phyloP scores from a whole-genome alignment of 2,797 vertebrate species.

The Argentina silus region DNA sequence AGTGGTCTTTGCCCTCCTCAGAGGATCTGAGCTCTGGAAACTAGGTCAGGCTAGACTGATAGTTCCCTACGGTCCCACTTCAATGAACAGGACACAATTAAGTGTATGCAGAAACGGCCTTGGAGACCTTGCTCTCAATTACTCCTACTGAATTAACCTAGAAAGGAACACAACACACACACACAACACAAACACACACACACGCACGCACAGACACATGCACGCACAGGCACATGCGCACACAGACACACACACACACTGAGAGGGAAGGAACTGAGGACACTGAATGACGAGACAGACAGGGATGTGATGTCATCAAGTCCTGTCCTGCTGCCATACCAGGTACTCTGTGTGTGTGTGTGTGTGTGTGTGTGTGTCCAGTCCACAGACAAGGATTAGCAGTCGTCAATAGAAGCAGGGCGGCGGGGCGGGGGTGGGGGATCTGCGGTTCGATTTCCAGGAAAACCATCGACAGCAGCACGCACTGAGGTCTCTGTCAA shows the following conservation, averaged over 20 bases:
- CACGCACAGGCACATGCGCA: too few relatives aligned
- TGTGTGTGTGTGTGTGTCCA: slow-evolving; percentile 1
- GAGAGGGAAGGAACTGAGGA: neutral
- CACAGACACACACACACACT: slow-evolving; percentile 6
- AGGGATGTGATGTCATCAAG: neutral
- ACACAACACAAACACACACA: slow-evolving; percentile 15
- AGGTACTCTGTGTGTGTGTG: neutral
- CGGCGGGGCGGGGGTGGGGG: neutral
- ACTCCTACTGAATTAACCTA: slow-evolving; percentile 1
- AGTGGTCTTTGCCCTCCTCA: slow-evolving; percentile 41
- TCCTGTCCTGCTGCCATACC: neutral
- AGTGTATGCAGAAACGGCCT: slow-evolving; percentile 45
- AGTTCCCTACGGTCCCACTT: slow-evolving; percentile 58
- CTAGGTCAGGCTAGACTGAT: slow-evolving; percentile 66
- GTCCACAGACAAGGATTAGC: neutral
- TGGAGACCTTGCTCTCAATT: slow-evolving; percentile 51
- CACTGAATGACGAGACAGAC: neutral
- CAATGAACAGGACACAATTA: slow-evolving; percentile 61
- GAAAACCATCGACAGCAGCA: neutral
- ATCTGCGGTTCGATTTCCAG: slow-evolving; percentile 23
- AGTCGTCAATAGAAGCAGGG: slow-evolving; percentile 26
- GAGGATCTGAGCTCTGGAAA: slow-evolving; percentile 58
- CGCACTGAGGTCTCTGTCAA: neutral
- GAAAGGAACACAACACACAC: neutral
- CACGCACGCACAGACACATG: too few relatives aligned